Evolutionary conservation across 2,797 vertebrate genomes (phyloP).

Genomic region (Lagorchestes hirsutus): DNA sequence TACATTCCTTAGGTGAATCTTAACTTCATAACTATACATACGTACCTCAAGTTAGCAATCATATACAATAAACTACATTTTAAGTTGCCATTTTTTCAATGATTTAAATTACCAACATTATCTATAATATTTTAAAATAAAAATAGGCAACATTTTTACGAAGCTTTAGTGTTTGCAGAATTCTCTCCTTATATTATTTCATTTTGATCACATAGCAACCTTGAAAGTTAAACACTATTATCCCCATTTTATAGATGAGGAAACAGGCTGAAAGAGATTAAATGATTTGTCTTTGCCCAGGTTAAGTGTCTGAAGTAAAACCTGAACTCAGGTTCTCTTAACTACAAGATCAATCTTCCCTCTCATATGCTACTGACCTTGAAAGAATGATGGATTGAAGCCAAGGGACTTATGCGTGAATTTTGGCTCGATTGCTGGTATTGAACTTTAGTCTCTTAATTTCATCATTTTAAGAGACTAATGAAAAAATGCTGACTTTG

Average conservation of each 20-base stretch:
- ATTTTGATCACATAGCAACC: background rate
- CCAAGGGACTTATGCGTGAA: background rate
- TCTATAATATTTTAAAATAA: background rate
- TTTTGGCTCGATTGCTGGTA: background rate
- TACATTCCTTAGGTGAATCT: constrained; percentile 24
- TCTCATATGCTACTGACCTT: background rate
- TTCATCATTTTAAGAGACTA: background rate
- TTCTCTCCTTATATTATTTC: background rate
- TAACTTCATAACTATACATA: constrained; percentile 23
- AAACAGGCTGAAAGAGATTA: background rate
- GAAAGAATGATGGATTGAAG: background rate
- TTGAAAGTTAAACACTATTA: background rate
- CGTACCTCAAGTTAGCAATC: constrained; percentile 10
- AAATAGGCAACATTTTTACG: background rate
- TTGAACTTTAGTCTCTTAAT: background rate
- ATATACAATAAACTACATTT: background rate
- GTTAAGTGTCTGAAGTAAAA: background rate
- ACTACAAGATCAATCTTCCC: background rate
- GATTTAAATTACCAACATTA: background rate
- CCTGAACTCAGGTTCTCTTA: background rate
- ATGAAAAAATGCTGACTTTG: background rate
- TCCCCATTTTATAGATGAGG: background rate
- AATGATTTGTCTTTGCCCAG: background rate
- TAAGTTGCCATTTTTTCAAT: background rate
- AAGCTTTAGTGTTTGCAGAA: background rate